A percentile compares a stretch with the other conserved stretches of the same genome.
phyloP scores from a whole-genome alignment of 2,797 vertebrate genomes.

The Alectoris magna region DNA sequence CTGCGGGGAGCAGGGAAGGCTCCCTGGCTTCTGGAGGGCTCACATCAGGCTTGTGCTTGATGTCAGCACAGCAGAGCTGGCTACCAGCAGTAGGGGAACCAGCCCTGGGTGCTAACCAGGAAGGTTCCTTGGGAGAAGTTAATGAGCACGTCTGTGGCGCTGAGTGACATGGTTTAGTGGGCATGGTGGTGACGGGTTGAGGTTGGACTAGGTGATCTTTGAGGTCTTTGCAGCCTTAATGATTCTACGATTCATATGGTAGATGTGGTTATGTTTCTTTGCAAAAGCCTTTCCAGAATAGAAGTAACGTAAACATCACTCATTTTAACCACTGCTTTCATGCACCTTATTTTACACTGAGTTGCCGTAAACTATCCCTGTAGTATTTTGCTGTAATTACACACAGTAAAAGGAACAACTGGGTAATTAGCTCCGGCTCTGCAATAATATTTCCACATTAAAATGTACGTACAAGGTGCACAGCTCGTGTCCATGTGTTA shows the following conservation, averaged over 20 bases:
- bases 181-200: too few species aligned
- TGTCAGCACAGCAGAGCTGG: neutral
- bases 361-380: slow-evolving; percentile 7
- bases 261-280: rapidly evolving
- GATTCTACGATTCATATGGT: too few species aligned
- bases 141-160: neutral
- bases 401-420: slow-evolving; percentile 49
- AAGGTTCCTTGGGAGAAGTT: neutral
- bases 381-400: slow-evolving; percentile 50
- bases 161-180: too few species aligned
- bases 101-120: neutral
- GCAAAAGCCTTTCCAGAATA: neutral
- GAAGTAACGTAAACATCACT: neutral
- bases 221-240: too few species aligned
- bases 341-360: neutral
- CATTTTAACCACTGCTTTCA: slow-evolving; percentile 15
- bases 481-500: neutral
- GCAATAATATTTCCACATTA: slow-evolving; percentile 43
- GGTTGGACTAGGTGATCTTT: too few species aligned
- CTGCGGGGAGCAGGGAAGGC: rapidly evolving
- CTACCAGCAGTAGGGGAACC: neutral
- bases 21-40: neutral
- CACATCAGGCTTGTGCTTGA: neutral
- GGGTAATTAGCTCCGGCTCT: slow-evolving; percentile 33
- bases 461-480: neutral